A percentile compares a stretch with the other conserved stretches of the same genome.
phyloP scores from a whole-genome alignment of 1,140 invertebrate species.

The Drosophila pectinifera region DNA sequence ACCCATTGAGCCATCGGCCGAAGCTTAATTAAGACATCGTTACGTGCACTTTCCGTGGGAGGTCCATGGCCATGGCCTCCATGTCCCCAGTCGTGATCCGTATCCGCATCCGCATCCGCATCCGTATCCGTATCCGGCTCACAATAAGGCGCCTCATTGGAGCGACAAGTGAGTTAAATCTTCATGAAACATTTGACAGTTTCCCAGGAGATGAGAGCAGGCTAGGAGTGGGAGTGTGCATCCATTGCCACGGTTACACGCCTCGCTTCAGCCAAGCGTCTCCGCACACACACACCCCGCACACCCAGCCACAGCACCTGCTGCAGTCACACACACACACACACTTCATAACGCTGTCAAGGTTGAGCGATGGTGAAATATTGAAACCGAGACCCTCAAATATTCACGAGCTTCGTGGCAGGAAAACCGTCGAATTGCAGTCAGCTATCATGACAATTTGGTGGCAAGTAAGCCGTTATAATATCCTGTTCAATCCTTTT shows the following conservation, averaged over 20 bases:
- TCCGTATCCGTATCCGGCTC: constrained; percentile 7
- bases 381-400: constrained; percentile 29
- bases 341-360: constrained; percentile 43
- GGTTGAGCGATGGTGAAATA: constrained; percentile 45
- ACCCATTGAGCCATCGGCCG: constrained; percentile 32
- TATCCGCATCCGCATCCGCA: constrained; percentile 1
- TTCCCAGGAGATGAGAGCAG: neutral
- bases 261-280: constrained; percentile 14
- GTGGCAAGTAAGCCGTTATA: constrained; percentile 10
- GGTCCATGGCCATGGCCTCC: neutral
- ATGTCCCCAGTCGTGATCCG: neutral
- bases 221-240: neutral
- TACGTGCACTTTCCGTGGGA: constrained; percentile 56
- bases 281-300: constrained; percentile 3
- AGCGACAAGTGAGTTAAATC: constrained; percentile 70
- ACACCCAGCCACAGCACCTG: neutral
- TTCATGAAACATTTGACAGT: constrained; percentile 65
- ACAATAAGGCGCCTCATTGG: constrained; percentile 58
- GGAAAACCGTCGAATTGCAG: constrained; percentile 12
- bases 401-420: constrained; percentile 38
- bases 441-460: constrained; percentile 9
- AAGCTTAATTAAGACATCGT: constrained; percentile 73
- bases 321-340: constrained; percentile 32
- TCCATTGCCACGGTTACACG: constrained; percentile 50
- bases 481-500: constrained; percentile 1